Percentiles rank a stretch among this genome's conserved stretches.
phyloP scores from a whole-genome alignment of 2,113 vertebrate genomes.

The Triplophysa dalaica region DNA sequence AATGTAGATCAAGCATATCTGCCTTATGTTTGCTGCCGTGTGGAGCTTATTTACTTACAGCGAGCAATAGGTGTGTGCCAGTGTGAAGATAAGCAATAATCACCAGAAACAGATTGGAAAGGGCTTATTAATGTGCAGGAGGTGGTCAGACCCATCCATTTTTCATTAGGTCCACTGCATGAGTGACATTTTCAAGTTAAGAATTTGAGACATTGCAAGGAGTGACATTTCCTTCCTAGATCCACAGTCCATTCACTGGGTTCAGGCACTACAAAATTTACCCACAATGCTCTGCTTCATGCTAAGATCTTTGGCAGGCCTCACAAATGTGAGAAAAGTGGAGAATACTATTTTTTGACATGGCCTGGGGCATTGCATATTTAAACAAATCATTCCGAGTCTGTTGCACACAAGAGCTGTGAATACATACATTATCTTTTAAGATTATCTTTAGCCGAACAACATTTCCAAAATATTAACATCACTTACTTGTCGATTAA shows the following conservation, averaged over 20 bases:
- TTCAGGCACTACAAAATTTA: constrained; percentile 56
- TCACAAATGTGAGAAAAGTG: constrained; percentile 68
- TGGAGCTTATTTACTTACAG: constrained; percentile 70
- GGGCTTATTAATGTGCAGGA: constrained; percentile 71
- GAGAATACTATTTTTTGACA: constrained; percentile 71
- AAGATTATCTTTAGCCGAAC: constrained; percentile 60
- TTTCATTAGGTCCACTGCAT: constrained; percentile 75
- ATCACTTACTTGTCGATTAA: constrained; percentile 7
- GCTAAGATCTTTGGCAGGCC: constrained; percentile 67
- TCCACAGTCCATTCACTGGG: constrained; percentile 63
- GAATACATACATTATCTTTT: constrained; percentile 63
- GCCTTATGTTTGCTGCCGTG: constrained; percentile 54
- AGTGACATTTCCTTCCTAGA: constrained; percentile 66
- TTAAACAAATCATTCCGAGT: constrained; percentile 68
- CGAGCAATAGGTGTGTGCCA: constrained; percentile 55
- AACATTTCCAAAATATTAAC: constrained; percentile 47
- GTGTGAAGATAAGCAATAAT: constrained; percentile 75
- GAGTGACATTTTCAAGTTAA: constrained; percentile 74
- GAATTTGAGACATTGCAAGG: constrained; percentile 64
- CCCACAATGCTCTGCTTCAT: constrained; percentile 72
- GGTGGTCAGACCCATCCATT: constrained; percentile 73
- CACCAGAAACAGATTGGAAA: constrained; percentile 66
- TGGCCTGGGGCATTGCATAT: constrained; percentile 70
- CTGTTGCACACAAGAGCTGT: constrained; percentile 56
- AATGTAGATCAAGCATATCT: constrained; percentile 69